phyloP scores from a whole-genome alignment of 2,113 vertebrate species.

The Protobothrops flavoviridis region DNA sequence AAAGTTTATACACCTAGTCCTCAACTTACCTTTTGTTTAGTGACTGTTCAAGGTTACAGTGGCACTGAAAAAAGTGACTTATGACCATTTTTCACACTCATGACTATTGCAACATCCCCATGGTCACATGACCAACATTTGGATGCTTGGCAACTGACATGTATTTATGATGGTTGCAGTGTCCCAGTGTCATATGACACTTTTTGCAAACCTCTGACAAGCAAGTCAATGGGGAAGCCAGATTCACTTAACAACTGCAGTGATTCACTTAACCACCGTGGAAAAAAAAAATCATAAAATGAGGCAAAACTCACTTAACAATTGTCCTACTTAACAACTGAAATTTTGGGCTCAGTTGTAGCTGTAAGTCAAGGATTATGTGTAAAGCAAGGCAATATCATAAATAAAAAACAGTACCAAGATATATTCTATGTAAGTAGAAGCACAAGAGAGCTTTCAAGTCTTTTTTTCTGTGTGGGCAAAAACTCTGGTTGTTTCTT shows the following conservation, averaged over 20 bases:
- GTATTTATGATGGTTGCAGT: neutral
- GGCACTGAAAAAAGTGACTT: neutral
- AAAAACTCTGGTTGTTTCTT: conserved; percentile 1
- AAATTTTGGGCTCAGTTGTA: neutral
- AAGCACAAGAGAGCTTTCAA: neutral
- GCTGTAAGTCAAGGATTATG: neutral
- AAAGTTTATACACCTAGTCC: neutral
- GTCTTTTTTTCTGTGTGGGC: neutral
- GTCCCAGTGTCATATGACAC: neutral
- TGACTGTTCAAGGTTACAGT: neutral
- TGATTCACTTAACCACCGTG: neutral
- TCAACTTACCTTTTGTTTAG: neutral
- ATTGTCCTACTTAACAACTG: neutral
- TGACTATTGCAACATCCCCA: neutral
- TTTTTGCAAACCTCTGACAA: neutral
- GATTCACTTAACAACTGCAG: neutral
- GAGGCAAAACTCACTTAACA: neutral
- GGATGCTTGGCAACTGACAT: neutral
- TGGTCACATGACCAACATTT: neutral
- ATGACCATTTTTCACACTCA: neutral
- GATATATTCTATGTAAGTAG: neutral
- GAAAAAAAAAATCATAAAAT: neutral
- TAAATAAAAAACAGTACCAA: neutral
- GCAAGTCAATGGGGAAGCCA: neutral
- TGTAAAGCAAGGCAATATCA: neutral